Conservation (phyloP, 2,797 vertebrate genomes). For the Spheniscus humboldti region DNA sequence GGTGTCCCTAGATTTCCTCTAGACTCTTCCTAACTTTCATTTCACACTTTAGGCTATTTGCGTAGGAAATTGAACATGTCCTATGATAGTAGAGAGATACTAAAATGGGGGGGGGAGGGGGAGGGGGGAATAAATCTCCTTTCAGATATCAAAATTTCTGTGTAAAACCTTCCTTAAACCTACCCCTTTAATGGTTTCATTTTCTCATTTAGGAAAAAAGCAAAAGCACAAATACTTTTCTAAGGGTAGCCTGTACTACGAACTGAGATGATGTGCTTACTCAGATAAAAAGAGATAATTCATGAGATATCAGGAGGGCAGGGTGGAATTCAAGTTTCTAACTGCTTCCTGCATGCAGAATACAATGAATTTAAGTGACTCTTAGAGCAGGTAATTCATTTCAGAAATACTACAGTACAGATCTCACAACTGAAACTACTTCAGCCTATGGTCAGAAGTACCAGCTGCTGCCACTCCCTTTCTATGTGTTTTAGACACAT, state of each 20-base stretch:
- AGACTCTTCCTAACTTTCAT: neutral
- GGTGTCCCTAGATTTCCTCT: neutral
- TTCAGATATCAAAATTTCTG: neutral
- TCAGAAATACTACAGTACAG: neutral
- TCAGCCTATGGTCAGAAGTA: neutral
- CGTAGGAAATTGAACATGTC: neutral
- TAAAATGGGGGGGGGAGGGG: rapidly evolving
- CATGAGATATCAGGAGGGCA: neutral
- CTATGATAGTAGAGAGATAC: neutral
- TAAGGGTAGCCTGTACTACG: neutral
- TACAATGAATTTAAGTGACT: neutral
- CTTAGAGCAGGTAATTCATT: neutral
- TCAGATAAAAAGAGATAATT: neutral
- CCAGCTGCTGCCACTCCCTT: neutral
- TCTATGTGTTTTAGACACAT: neutral
- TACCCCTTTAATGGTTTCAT: neutral
- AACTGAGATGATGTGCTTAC: neutral
- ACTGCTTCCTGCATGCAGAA: neutral
- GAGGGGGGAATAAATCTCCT: neutral
- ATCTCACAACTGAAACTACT: neutral
- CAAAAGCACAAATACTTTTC: neutral
- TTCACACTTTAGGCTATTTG: neutral
- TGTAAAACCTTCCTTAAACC: neutral
- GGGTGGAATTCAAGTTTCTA: neutral
- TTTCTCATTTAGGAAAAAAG: neutral